Conservation (phyloP, 2,113 vertebrate species). For the Toxotes chatareus region DNA sequence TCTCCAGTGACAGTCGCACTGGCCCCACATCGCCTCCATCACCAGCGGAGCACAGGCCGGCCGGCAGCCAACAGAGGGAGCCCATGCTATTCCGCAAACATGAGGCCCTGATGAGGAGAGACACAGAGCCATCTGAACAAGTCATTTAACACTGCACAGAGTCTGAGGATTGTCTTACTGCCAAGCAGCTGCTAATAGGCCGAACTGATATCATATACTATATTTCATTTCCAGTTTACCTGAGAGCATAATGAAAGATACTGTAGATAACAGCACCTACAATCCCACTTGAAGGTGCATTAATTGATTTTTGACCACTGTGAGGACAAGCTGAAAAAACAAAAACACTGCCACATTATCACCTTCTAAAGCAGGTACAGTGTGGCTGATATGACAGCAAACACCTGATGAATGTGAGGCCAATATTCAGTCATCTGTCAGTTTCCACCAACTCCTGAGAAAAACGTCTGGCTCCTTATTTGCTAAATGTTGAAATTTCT, state of each 20-base stretch:
- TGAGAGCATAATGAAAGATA: neutral
- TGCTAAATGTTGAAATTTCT: neutral
- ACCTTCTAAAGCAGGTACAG: neutral
- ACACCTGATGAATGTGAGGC: neutral
- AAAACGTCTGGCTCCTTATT: neutral
- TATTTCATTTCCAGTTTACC: neutral
- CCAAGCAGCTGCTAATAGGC: neutral
- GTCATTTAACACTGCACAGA: neutral
- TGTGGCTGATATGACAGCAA: neutral
- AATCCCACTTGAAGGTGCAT: neutral
- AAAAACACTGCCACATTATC: neutral
- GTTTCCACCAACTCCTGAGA: neutral
- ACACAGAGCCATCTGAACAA: neutral
- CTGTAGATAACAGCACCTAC: neutral
- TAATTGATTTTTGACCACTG: neutral
- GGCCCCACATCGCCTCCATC: slow-evolving; percentile 10
- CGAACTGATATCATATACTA: neutral
- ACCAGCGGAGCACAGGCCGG: neutral
- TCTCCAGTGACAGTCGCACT: slow-evolving; percentile 46
- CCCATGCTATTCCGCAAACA: slow-evolving; percentile 73
- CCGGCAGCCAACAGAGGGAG: slow-evolving; percentile 80
- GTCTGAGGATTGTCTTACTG: neutral
- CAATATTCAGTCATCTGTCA: neutral
- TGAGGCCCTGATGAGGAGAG: neutral
- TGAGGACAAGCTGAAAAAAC: neutral